Conservation (phyloP, 2,888 invertebrate genomes). For the Carterocephalus palaemon region DNA sequence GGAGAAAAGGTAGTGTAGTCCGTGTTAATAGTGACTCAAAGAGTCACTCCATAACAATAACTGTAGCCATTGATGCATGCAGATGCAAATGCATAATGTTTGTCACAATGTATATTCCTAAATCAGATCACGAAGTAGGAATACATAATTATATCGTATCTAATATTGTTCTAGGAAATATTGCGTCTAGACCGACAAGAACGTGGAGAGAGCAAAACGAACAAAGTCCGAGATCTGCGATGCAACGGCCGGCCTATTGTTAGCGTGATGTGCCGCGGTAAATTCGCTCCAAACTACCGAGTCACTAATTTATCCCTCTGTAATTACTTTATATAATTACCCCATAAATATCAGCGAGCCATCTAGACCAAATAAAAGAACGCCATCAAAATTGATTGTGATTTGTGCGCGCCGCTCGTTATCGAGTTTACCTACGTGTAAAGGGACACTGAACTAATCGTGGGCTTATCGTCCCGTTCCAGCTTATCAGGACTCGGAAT, state of each 20-base stretch:
- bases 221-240: conserved; percentile 39
- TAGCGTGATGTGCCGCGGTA: conserved; percentile 66
- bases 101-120: too few relatives aligned
- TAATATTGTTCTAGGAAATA: conserved; percentile 62
- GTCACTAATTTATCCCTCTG: conserved; percentile 54
- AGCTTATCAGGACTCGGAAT: conserved; percentile 24
- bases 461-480: conserved; percentile 8
- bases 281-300: conserved; percentile 49
- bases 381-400: conserved; percentile 12
- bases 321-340: conserved; percentile 64
- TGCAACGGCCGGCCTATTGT: conserved; percentile 66
- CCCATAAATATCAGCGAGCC: conserved; percentile 46
- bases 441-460: conserved; percentile 20
- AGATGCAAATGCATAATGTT: too few relatives aligned
- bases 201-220: conserved; percentile 67
- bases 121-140: conserved; percentile 20
- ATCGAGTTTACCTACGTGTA: conserved; percentile 22
- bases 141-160: conserved; percentile 43
- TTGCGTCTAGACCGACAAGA: conserved; percentile 71
- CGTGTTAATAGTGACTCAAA: too few relatives aligned
- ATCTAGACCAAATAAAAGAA: conserved; percentile 17
- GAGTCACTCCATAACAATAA: too few relatives aligned
- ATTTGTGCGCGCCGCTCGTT: conserved; percentile 15
- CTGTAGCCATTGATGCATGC: too few relatives aligned
- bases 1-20: too few relatives aligned